phyloP scores from a whole-genome alignment of 2,113 vertebrate genomes.

The Phainopepla nitens region DNA sequence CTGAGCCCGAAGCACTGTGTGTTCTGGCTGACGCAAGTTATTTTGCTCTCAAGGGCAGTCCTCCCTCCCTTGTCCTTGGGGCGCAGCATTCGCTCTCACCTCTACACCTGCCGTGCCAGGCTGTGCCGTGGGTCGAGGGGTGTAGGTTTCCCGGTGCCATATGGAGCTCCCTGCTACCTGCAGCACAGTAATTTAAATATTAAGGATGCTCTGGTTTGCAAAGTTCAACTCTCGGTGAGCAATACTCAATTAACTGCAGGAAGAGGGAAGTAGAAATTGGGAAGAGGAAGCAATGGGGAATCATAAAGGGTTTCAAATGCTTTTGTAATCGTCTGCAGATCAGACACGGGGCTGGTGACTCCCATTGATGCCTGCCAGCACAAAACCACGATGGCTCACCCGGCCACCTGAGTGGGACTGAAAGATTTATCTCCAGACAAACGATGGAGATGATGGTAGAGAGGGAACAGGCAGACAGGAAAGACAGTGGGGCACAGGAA shows the following conservation, averaged over 20 bases:
- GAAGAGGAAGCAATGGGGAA: background rate
- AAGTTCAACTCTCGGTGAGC: background rate
- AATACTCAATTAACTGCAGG: background rate
- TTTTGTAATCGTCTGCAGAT: background rate
- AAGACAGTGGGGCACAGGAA: background rate
- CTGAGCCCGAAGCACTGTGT: background rate
- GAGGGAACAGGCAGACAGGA: background rate
- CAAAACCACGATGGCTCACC: background rate
- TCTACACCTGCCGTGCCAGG: background rate
- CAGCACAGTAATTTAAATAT: background rate
- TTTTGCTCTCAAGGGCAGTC: background rate
- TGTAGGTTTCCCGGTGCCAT: accelerated
- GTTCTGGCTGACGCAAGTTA: background rate
- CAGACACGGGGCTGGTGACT: background rate
- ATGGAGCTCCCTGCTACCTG: background rate
- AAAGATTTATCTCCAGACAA: background rate
- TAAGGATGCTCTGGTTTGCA: background rate
- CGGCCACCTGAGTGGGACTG: background rate
- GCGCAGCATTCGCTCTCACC: background rate
- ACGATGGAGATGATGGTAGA: background rate
- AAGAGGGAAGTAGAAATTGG: background rate
- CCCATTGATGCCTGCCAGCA: background rate
- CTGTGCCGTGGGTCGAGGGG: background rate
- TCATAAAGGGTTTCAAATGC: background rate
- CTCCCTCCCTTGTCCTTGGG: background rate